A percentile compares a stretch with the other conserved stretches of the same genome.
phyloP scores from a whole-genome alignment of 2,888 invertebrate genomes.

The Temnothorax unifasciatus region DNA sequence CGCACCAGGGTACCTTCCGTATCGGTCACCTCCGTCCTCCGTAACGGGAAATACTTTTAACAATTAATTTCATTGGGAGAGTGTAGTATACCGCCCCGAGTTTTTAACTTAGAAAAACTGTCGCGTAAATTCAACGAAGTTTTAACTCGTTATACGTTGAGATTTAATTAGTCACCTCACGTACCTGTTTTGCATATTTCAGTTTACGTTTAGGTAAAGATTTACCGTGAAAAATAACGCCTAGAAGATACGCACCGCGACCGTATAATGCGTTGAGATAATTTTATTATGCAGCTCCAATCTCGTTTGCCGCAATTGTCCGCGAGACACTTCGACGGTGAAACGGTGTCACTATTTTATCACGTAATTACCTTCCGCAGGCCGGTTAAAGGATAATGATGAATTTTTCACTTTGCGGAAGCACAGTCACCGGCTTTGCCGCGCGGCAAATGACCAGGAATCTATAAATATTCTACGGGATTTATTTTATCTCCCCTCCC shows the following conservation, averaged over 20 bases:
- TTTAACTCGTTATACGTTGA: conserved; percentile 43
- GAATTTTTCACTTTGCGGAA: not conserved
- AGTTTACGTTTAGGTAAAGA: conserved; percentile 20
- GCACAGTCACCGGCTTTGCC: not conserved
- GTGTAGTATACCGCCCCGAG: conserved; percentile 4
- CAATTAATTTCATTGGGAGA: conserved; percentile 47
- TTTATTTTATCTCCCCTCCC: not conserved
- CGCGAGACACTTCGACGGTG: not conserved
- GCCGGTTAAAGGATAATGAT: not conserved
- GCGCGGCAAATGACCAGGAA: not conserved
- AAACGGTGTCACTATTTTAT: not conserved
- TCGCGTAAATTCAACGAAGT: conserved; percentile 38
- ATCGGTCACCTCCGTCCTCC: conserved; percentile 25
- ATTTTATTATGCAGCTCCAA: no score
- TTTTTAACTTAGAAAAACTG: conserved; percentile 43
- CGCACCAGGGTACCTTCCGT: conserved; percentile 28
- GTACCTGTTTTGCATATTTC: conserved; percentile 40
- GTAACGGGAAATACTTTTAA: conserved; percentile 40
- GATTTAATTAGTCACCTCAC: conserved; percentile 52
- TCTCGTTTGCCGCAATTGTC: no score
- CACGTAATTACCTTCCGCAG: not conserved
- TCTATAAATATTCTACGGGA: conserved; percentile 7
- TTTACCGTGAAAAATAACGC: not conserved
- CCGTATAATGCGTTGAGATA: not conserved
- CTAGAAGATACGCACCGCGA: not conserved